phyloP scores from a whole-genome alignment of 2,113 vertebrate genomes.

The Notarius lentiginosus region DNA sequence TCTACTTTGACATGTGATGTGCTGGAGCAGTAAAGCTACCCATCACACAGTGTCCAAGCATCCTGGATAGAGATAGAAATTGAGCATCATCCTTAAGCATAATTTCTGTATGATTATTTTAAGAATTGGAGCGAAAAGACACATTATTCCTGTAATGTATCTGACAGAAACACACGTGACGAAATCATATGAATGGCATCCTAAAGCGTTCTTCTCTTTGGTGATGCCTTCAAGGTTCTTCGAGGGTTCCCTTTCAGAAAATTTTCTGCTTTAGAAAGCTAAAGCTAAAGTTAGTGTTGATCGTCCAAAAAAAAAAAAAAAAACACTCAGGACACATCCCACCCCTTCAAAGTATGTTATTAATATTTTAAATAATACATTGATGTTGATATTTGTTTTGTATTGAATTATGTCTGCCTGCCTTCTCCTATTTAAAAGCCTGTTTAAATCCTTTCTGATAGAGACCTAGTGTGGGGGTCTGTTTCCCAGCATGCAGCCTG shows the following conservation, averaged over 20 bases:
- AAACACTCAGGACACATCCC: background rate
- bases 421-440: too few relatives aligned
- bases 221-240: background rate
- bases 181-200: background rate
- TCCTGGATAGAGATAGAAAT: background rate
- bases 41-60: background rate
- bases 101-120: background rate
- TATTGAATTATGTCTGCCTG: background rate
- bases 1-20: background rate
- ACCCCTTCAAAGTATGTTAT: background rate
- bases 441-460: slow-evolving; percentile 12
- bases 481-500: background rate
- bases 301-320: background rate
- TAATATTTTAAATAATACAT: background rate
- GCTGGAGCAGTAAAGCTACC: background rate
- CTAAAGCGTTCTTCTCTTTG: background rate
- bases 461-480: background rate
- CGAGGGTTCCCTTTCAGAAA: background rate
- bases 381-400: background rate
- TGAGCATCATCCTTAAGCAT: background rate
- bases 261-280: background rate
- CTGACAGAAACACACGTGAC: background rate
- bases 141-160: background rate
- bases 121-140: too few relatives aligned
- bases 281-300: background rate